Conservation (phyloP, 2,797 vertebrate species). For the Poecilia velifera region DNA sequence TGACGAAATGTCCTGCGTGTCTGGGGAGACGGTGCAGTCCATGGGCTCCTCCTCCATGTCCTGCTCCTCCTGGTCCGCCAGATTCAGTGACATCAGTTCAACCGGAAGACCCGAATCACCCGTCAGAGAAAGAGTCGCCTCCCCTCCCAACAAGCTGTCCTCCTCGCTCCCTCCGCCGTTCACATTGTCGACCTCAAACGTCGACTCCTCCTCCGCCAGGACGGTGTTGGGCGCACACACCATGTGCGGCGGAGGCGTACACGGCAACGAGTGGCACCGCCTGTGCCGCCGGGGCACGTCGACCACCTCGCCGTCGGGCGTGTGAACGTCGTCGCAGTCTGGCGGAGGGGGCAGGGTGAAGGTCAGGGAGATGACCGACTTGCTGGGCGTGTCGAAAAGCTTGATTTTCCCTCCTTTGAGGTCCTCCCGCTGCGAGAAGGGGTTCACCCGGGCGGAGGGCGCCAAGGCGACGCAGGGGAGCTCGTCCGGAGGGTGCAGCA, state of each 20-base stretch:
- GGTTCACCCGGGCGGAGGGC: constrained; percentile 85
- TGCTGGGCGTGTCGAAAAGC: constrained; percentile 93
- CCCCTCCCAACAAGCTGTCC: constrained; percentile 24
- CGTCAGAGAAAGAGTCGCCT: background rate
- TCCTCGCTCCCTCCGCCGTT: constrained; percentile 18
- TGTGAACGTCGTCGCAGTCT: constrained; percentile 67
- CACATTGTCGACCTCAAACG: background rate
- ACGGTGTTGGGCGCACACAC: constrained; percentile 58
- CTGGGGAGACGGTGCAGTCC: constrained; percentile 84
- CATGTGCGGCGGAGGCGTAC: constrained; percentile 85
- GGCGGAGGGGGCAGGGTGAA: constrained; percentile 85
- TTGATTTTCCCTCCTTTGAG: constrained; percentile 96
- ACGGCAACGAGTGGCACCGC: constrained; percentile 89
- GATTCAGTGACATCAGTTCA: constrained; percentile 62
- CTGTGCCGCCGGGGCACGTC: constrained; percentile 71
- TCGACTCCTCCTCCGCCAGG: constrained; percentile 38
- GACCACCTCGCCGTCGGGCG: constrained; percentile 57
- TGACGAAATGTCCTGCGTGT: constrained; percentile 69
- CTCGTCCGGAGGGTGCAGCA: constrained; percentile 76
- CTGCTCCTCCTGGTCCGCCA: constrained; percentile 41
- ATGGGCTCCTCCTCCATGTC: constrained; percentile 70
- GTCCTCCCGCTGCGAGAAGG: constrained; percentile 94
- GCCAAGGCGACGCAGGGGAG: constrained; percentile 49
- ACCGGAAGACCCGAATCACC: constrained; percentile 77
- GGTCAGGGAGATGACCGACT: constrained; percentile 89